phyloP scores from a whole-genome alignment of 2,113 vertebrate genomes.

The Stomatorhinus ivindoensis region DNA sequence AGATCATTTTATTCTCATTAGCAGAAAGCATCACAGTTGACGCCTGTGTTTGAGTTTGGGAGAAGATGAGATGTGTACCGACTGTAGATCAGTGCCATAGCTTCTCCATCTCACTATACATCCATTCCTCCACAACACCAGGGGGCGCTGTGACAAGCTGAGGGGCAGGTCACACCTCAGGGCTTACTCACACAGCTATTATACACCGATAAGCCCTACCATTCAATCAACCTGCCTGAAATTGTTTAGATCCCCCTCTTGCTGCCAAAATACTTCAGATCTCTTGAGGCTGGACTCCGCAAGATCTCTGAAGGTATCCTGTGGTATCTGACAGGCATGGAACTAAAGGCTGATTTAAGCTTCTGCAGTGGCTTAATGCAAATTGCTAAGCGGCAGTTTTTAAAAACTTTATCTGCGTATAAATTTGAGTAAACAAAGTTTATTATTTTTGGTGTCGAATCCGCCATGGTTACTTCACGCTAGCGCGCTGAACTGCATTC shows the following conservation, averaged over 20 bases:
- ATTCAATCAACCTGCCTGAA: not conserved
- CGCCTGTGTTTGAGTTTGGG: not conserved
- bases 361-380: not conserved
- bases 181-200: not conserved
- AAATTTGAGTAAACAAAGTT: too few relatives aligned
- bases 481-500: not conserved
- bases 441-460: not conserved
- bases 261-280: not conserved
- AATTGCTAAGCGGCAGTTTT: too few relatives aligned
- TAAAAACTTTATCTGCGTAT: too few relatives aligned
- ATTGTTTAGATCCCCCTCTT: not conserved
- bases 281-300: not conserved
- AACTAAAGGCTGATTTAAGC: not conserved
- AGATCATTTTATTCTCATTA: not conserved
- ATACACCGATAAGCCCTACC: not conserved
- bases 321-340: not conserved
- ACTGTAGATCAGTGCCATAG: not conserved
- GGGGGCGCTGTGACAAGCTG: not conserved
- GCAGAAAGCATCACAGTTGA: not conserved
- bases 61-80: not conserved
- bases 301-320: not conserved
- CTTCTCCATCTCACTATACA: not conserved
- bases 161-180: not conserved
- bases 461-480: not conserved
- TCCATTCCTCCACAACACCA: not conserved